Conservation (phyloP, 2,113 vertebrate species). For the Thamnophis sirtalis region DNA sequence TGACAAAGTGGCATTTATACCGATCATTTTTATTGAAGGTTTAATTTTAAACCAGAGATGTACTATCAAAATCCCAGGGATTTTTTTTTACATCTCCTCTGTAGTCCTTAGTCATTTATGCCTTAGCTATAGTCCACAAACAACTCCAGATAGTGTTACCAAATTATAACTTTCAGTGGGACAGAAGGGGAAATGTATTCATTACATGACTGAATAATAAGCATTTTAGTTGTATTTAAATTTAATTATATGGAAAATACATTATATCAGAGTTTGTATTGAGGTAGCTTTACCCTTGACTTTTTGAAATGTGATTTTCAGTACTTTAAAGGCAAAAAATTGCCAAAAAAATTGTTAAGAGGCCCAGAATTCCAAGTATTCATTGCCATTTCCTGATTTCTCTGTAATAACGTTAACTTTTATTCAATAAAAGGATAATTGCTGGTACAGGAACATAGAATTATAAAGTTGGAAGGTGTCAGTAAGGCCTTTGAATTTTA, state of each 20-base stretch:
- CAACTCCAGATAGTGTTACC: not conserved
- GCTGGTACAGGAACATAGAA: not conserved
- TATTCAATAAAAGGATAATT: not conserved
- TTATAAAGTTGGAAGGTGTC: not conserved
- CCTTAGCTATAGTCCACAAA: not conserved
- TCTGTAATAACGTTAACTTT: not conserved
- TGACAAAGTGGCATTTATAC: not conserved
- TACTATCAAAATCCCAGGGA: not conserved
- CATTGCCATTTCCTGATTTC: not conserved
- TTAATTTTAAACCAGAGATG: not conserved
- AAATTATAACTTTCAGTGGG: not conserved
- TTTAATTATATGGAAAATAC: not conserved
- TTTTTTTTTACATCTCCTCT: not conserved
- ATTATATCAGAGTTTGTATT: not conserved
- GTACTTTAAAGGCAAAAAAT: not conserved
- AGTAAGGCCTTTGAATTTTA: not conserved
- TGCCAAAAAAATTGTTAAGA: not conserved
- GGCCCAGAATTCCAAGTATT: not conserved
- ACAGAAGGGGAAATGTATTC: not conserved
- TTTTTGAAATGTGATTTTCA: not conserved
- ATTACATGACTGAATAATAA: not conserved
- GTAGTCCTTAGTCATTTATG: not conserved
- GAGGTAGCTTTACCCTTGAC: not conserved
- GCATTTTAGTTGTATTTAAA: not conserved
- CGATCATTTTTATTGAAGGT: not conserved